Evolutionary conservation across 2,797 vertebrate genomes (phyloP).

Genomic region (Eidolon dupreanum): DNA sequence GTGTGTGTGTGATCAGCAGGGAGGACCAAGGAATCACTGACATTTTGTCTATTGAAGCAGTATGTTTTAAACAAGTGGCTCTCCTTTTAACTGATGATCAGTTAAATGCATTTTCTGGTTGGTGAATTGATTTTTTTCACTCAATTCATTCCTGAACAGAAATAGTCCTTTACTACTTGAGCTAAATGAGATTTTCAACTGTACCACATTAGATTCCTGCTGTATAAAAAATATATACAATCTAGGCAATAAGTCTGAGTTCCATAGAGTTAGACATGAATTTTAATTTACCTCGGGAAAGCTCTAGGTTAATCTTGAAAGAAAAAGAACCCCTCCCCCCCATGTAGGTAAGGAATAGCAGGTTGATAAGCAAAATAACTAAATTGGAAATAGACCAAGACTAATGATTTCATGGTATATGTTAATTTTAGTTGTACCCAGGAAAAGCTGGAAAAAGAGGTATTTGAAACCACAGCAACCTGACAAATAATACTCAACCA

Average conservation of each 20-base stretch:
- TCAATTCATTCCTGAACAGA: constrained; percentile 69
- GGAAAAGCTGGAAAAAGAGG: background rate
- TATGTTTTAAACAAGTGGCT: background rate
- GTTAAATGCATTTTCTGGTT: background rate
- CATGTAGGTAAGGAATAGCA: background rate
- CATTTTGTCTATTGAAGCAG: background rate
- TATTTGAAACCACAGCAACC: background rate
- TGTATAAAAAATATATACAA: constrained; percentile 16
- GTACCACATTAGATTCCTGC: constrained; percentile 10
- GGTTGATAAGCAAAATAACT: background rate
- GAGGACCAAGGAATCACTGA: background rate
- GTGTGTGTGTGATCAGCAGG: background rate
- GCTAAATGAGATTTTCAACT: constrained; percentile 53
- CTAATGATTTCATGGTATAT: background rate
- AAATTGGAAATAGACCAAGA: background rate
- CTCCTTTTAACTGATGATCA: constrained; percentile 13
- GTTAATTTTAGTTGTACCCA: constrained; percentile 29
- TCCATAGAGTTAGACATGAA: background rate
- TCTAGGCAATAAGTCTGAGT: background rate
- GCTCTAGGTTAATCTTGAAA: background rate
- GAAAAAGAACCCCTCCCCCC: background rate
- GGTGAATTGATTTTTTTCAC: constrained; percentile 19
- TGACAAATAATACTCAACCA: background rate
- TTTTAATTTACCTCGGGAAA: constrained; percentile 39
- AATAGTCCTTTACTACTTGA: constrained; percentile 18